phyloP scores from a whole-genome alignment of 2,797 vertebrate species.

The Phrynocephalus vlangalii region DNA sequence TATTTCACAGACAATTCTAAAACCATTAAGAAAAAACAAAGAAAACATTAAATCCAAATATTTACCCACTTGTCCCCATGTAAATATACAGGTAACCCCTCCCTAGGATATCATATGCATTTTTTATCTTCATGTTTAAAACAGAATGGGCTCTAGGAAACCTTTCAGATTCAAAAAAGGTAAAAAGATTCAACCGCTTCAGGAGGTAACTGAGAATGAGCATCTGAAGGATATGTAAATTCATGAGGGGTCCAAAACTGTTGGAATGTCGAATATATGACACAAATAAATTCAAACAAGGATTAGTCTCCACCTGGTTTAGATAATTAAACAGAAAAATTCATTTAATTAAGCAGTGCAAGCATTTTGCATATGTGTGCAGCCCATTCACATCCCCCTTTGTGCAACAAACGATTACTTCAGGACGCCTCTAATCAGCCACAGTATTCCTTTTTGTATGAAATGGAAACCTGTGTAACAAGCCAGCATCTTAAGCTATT shows the following conservation, averaged over 20 bases:
- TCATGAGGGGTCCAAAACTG: background rate
- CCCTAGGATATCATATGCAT: background rate
- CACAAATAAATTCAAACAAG: background rate
- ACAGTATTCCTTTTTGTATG: background rate
- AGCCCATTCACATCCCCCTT: background rate
- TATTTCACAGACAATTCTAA: constrained; percentile 21
- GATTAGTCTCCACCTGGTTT: background rate
- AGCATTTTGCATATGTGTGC: background rate
- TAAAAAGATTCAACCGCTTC: background rate
- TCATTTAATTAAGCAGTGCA: background rate
- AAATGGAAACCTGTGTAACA: background rate
- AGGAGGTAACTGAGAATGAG: background rate
- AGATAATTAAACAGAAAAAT: background rate
- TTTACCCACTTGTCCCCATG: background rate
- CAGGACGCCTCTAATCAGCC: background rate
- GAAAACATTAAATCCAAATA: constrained; percentile 38
- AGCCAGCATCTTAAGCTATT: background rate
- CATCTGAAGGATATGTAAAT: background rate
- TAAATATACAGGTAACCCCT: constrained; percentile 7
- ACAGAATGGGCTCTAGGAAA: background rate
- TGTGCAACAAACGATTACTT: background rate
- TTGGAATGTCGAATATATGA: background rate
- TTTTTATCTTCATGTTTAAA: constrained; percentile 31
- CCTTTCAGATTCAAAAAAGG: background rate
- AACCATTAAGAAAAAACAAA: constrained; percentile 44